These are phyloP conservation scores for Elegia similella DNA, from an alignment of 2,888 invertebrate genomes.

Conservation along the genomic window DNA sequence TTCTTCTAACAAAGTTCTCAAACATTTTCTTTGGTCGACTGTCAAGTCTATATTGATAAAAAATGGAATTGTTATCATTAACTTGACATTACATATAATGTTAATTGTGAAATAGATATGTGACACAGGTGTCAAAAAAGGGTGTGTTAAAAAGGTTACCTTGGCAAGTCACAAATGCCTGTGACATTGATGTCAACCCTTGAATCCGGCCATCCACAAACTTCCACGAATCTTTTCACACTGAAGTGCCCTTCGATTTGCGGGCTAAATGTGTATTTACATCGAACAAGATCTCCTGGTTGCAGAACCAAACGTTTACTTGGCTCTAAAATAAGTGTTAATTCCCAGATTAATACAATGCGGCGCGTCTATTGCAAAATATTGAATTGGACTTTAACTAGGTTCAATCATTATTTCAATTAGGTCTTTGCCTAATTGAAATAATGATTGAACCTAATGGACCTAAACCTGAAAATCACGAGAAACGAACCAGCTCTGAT, in stretches of 20 bases:
- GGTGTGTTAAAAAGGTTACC: no score
- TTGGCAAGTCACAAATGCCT: slow-evolving; percentile 69
- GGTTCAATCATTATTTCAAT: no score
- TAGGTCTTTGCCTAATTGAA: no score
- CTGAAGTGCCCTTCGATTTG: slow-evolving; percentile 61
- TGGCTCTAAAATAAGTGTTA: slow-evolving; percentile 38
- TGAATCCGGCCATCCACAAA: slow-evolving; percentile 71
- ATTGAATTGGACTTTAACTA: no score
- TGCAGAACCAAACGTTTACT: slow-evolving; percentile 51
- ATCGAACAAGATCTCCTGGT: slow-evolving; percentile 67
- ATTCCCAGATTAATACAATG: no score
- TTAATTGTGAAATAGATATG: no score
- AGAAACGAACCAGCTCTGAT: no score
- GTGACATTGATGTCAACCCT: slow-evolving; percentile 55
- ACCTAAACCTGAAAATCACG: no score
- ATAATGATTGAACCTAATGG: no score
- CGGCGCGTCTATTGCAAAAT: no score
- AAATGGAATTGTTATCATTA: slow-evolving; percentile 25
- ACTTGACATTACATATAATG: no score
- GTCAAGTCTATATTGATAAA: slow-evolving; percentile 48
- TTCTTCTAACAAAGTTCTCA: slow-evolving; percentile 62
- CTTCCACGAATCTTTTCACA: slow-evolving; percentile 67
- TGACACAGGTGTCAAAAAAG: no score
- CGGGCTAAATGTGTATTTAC: slow-evolving; percentile 71
- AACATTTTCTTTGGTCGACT: slow-evolving; percentile 76